These are phyloP conservation scores for Anguilla obscura DNA, from an alignment of 2,797 vertebrate species.

Conservation along the genomic window DNA sequence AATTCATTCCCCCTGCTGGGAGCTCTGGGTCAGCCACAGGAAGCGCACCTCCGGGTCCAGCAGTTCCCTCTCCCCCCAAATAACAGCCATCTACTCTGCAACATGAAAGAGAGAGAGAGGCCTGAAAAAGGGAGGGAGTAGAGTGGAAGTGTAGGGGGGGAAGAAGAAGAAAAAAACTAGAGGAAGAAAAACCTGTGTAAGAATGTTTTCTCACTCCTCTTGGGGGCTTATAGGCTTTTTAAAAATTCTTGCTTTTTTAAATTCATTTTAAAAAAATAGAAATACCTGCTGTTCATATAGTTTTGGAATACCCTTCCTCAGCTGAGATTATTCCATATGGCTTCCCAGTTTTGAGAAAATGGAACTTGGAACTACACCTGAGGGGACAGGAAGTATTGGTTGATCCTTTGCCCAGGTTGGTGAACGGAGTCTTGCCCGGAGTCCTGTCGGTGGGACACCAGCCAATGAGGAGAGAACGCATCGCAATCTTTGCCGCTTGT, in stretches of 20 bases:
- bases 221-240: background rate
- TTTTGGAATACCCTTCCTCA: slow-evolving; percentile 9
- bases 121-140: background rate
- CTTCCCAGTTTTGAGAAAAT: background rate
- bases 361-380: background rate
- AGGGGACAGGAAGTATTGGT: background rate
- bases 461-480: background rate
- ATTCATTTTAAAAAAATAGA: background rate
- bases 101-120: slow-evolving; percentile 11
- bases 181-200: background rate
- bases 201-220: background rate
- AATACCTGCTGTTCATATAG: slow-evolving; percentile 15
- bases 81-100: background rate
- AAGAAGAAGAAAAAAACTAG: background rate
- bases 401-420: background rate
- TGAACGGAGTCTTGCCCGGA: too few species aligned
- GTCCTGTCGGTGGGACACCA: background rate
- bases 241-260: background rate
- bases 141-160: background rate
- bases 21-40: slow-evolving; percentile 27
- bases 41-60: slow-evolving; percentile 17
- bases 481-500: background rate
- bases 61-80: slow-evolving; percentile 11
- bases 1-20: slow-evolving; percentile 20
- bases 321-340: background rate